Evolutionary conservation across 2,888 invertebrate genomes (phyloP).

Genomic region (Marasmarcha lunaedactyla): DNA sequence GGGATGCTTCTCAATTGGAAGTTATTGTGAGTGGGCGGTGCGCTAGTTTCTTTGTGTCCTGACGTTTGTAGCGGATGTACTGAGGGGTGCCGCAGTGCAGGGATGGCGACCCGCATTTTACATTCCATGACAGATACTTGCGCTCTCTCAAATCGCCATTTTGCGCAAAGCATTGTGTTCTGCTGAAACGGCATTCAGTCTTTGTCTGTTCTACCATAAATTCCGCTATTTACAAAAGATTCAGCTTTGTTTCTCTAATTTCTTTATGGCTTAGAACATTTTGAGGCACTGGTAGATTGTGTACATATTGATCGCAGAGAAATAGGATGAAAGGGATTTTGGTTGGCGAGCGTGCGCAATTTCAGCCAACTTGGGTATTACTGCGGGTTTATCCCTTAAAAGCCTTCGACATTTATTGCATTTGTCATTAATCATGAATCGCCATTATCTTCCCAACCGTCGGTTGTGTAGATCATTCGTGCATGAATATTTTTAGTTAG

Average conservation of each 20-base stretch:
- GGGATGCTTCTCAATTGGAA: conserved; percentile 4
- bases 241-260: too few species aligned
- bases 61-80: too few species aligned
- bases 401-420: background rate
- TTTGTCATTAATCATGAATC: background rate
- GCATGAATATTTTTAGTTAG: background rate
- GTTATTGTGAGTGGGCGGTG: background rate
- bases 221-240: background rate
- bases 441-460: background rate
- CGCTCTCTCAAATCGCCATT: background rate
- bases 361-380: background rate
- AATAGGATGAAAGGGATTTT: background rate
- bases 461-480: background rate
- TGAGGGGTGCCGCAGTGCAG: too few species aligned
- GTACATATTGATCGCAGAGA: background rate
- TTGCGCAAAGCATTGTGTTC: background rate
- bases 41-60: too few species aligned
- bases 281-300: background rate
- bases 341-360: background rate
- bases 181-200: background rate
- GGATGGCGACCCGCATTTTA: conserved; percentile 9
- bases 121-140: conserved; percentile 5
- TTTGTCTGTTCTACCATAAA: background rate
- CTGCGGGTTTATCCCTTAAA: background rate
- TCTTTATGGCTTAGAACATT: background rate